Conservation (phyloP, 2,113 vertebrate species). For the Cyprinodon brontotheroides region DNA sequence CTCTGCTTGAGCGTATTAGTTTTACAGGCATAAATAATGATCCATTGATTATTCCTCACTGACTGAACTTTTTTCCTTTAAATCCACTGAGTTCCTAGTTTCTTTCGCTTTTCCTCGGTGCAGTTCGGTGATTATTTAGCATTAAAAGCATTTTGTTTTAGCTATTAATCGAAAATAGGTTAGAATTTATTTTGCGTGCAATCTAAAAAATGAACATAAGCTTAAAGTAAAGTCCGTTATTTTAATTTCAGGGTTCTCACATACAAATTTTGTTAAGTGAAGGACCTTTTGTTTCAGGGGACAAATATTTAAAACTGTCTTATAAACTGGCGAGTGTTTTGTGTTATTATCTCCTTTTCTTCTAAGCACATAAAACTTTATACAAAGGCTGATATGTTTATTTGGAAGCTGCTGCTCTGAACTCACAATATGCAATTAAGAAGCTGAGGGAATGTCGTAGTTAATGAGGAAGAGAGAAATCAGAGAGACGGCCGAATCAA, state of each 20-base stretch:
- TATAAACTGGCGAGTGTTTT: background rate
- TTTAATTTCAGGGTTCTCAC: background rate
- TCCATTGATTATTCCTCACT: no score
- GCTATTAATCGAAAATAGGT: background rate
- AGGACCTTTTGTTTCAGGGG: background rate
- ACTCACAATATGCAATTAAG: background rate
- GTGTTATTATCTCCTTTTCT: background rate
- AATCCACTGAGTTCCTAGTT: no score
- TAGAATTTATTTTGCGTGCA: background rate
- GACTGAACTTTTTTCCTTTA: no score
- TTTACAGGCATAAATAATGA: no score
- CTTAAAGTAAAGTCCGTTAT: background rate
- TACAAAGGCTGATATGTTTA: background rate
- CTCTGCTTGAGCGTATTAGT: no score
- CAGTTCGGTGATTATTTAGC: background rate
- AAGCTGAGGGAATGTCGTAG: background rate
- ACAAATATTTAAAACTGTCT: background rate
- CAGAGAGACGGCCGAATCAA: background rate
- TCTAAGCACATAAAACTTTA: background rate
- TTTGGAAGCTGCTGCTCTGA: constrained; percentile 1
- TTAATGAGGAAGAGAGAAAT: background rate
- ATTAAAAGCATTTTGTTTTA: background rate
- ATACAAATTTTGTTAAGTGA: background rate
- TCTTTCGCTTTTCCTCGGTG: no score
- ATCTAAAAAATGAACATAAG: background rate